Evolutionary conservation across 2,113 vertebrate species (phyloP), one percentile per base, ranked within the genome.

Genomic region (Cynoglossus semilaevis): DNA sequence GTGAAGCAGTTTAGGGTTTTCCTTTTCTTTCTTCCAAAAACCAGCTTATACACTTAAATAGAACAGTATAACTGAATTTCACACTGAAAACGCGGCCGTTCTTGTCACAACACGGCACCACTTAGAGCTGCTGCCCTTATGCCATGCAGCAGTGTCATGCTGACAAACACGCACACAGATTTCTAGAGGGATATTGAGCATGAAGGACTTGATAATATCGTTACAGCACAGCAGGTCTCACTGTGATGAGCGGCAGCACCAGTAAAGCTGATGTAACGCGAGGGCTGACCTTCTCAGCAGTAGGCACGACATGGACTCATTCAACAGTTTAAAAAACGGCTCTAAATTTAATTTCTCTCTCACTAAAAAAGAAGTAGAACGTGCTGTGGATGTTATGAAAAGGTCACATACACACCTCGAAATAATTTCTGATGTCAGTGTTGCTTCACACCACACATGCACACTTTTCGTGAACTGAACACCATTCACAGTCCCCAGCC

Each of bases 261-360:
- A 41, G 48, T 65, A 64, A 61, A 57, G 66, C 60, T 82, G 75
- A 86, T 77, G 37, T 54, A 76, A 82, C 46, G 63, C 73, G 83
- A 85, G 72, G 72, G 56, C 67, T 85, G 81, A 87, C 83, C 83
- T 85, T 84, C 76, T 81, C 60, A 4, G 46, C 76, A 57, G 76
- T 74, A 72, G 48, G 40, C 36, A 9, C 54, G 44, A 65, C 73
- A 79, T 63, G 63, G 51, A 72, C 81, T 74, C 58, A 64, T 70
- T 46, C 63, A 58, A 64, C 70, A 50, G n/a, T 51, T 61, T 15
- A 42, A n/a, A 36, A 80, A 80, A 40, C 64, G 62, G 61, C 57
- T 48, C 57, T 49, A 53, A 64, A 72, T 77, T 63, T 29, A 53
- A 70, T 77, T 73, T 62, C 47, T 49, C 29, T 46, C 42, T 29